Evolutionary conservation across 2,113 vertebrate genomes (phyloP), one percentile per base, ranked within the genome.

Genomic region (Chionomys nivalis): DNA sequence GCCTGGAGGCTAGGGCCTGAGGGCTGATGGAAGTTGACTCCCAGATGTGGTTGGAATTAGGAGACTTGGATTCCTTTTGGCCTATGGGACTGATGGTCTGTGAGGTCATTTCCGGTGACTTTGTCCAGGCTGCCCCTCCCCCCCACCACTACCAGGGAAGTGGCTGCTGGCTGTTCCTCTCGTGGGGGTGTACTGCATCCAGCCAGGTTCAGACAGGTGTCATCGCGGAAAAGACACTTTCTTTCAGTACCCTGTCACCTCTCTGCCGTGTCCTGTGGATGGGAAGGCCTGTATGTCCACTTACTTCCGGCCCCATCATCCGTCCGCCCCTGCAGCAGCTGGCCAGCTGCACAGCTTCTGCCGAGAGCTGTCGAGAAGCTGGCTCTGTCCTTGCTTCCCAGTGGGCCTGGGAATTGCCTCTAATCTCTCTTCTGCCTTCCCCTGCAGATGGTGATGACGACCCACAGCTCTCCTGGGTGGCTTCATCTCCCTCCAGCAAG

Each of bases 401-500:
- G 98, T 98, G 99, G 99, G 98, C 98, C 97, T 97, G 99, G 99
- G 99, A 99, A 99, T 99, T 98, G 98, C 98, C 98, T 99, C 98
- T 98, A 98, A 98, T 99, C 98, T 99, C 98, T 98, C 98, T 98
- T 99, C 99, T 98, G 99, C 99, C 99, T 99, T 99, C 99, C 99
- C 98, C 98, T 98, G 98, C 99, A 99, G 99, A 99, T 98, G 99
- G 99, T 97, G 99, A 99, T 91, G 99, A 99, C 97, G 99, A 99
- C 99, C 99, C 99, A 24, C 99, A 99, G 88, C 99, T 99, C 98
- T 99, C 99, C 98, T 99, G 99, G 99, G 99, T 99, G 98, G 99
- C 99, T 98, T 99, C 99, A 94, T 99, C 99, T 97, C 99, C 99
- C 99, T 99, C 99, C 98, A 99, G 99, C 98, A 99, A 99, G 99